A percentile compares a stretch with the other conserved stretches of the same genome.
Evolutionary conservation across 2,797 vertebrate genomes (phyloP).

Genomic region (Falco naumanni): DNA sequence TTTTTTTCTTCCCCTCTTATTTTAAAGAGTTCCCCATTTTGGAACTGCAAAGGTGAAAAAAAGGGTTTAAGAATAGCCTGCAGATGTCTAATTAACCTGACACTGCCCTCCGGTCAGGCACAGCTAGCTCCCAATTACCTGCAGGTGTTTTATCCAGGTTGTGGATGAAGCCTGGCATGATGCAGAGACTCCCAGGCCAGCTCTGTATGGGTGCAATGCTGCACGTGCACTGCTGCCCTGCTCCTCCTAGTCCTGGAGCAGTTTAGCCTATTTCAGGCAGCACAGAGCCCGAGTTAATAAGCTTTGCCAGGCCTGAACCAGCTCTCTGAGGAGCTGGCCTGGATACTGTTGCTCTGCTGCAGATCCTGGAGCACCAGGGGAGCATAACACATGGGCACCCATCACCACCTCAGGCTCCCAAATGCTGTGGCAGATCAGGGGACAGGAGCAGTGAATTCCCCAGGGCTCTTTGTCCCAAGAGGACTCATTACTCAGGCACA

Average conservation of each 20-base stretch:
- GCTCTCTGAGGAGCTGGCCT: conserved; percentile 5
- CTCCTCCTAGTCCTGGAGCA: neutral
- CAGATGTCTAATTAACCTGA: conserved; percentile 37
- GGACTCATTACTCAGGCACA: neutral
- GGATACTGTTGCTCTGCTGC: neutral
- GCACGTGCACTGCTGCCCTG: neutral
- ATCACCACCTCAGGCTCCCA: neutral
- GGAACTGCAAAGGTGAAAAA: neutral
- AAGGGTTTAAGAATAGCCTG: neutral
- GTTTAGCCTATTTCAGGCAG: neutral
- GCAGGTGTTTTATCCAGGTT: conserved; percentile 18
- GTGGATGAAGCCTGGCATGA: neutral
- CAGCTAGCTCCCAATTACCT: conserved; percentile 23
- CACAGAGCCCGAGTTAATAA: neutral
- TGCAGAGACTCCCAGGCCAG: neutral
- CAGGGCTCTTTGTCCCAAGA: neutral
- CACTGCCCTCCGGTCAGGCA: neutral
- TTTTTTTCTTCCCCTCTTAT: neutral
- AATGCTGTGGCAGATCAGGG: fast-evolving
- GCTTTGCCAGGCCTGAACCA: neutral
- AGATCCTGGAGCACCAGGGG: neutral
- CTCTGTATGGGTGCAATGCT: neutral
- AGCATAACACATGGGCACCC: neutral
- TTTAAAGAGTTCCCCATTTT: neutral
- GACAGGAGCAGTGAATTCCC: neutral